These are phyloP conservation scores for Dendronephthya gigantea DNA, from an alignment of 64 coral and sea anemone genomes.

Conservation along the genomic window DNA sequence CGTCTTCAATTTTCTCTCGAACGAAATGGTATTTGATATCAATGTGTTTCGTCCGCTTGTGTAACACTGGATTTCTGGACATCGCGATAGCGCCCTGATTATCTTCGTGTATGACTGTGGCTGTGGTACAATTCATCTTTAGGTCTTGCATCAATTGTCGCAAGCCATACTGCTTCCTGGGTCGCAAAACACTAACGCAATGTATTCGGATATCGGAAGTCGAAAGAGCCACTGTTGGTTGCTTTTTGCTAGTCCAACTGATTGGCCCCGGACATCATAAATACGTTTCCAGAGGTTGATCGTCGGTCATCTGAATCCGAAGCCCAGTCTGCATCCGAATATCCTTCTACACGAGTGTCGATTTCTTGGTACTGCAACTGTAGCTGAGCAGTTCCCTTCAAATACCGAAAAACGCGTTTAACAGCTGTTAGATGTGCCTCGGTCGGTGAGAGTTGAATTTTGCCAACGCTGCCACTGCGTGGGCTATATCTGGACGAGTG, in stretches of 20 bases:
- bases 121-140: not conserved
- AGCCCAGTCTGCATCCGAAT: not conserved
- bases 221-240: not conserved
- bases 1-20: not conserved
- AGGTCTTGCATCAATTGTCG: not conserved
- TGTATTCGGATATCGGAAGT: not conserved
- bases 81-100: not conserved
- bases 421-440: not conserved
- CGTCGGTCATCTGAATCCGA: not conserved
- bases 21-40: not conserved
- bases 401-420: not conserved
- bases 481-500: constrained; percentile 15
- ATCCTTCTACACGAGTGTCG: not conserved
- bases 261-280: not conserved
- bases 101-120: not conserved
- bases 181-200: not conserved
- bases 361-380: not conserved
- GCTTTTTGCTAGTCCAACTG: not conserved
- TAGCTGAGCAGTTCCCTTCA: not conserved
- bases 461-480: constrained; percentile 10
- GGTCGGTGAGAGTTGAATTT: constrained; percentile 1
- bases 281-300: constrained; percentile 3
- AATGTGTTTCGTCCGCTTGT: not conserved
- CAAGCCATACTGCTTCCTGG: not conserved
- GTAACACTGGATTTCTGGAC: not conserved